These are phyloP conservation scores for Dicranocentrus wangi DNA, from an alignment of 2,888 invertebrate genomes.

Conservation along the genomic window DNA sequence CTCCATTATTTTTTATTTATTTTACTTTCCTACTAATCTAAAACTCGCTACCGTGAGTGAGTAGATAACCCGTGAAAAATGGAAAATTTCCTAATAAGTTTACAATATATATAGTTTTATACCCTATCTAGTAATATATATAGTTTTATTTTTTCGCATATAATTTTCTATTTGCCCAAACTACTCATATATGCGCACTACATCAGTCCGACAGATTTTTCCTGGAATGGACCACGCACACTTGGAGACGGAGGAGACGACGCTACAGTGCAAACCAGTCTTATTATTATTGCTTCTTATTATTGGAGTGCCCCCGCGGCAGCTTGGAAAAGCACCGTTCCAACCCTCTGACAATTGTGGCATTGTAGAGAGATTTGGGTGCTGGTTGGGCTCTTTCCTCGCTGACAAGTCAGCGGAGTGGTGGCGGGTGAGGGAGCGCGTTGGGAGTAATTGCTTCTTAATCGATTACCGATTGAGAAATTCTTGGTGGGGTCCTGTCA, in stretches of 20 bases:
- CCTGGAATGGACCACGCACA: constrained; percentile 54
- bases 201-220: constrained; percentile 38
- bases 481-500: constrained; percentile 52
- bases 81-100: too few relatives aligned
- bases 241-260: constrained; percentile 30
- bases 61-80: too few relatives aligned
- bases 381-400: constrained; percentile 24
- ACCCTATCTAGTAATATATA: too few relatives aligned
- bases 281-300: constrained; percentile 12
- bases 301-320: constrained; percentile 19
- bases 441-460: constrained; percentile 56
- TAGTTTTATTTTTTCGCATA: too few relatives aligned
- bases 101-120: too few relatives aligned
- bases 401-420: constrained; percentile 31
- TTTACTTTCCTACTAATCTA: too few relatives aligned
- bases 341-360: constrained; percentile 39
- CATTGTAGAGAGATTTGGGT: constrained; percentile 50
- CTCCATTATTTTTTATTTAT: constrained; percentile 50
- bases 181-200: background rate
- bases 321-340: constrained; percentile 47
- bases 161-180: background rate
- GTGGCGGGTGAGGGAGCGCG: constrained; percentile 24
- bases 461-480: constrained; percentile 59
- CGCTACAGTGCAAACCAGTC: too few relatives aligned
- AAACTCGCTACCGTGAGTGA: too few relatives aligned